Evolutionary conservation across 2,113 vertebrate genomes (phyloP), one percentile per base, ranked within the genome.

Genomic region (Aegotheles bennettii): DNA sequence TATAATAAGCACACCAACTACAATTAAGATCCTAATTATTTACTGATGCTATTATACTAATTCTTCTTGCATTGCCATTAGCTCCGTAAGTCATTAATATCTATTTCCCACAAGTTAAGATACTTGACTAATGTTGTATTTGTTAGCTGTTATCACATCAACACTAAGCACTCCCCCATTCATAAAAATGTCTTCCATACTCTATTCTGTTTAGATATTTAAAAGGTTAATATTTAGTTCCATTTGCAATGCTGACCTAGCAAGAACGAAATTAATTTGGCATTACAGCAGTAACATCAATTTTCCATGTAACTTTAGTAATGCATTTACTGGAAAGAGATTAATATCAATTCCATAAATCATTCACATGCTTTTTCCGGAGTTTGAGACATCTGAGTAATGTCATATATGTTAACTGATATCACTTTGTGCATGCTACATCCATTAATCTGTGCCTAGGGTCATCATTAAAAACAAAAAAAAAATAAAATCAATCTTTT

Each of bases 301-400:
- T 99, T 98, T 98, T 97, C 98, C 97, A 96, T 98, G 98, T 98
- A 99, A 98, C 98, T 98, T 98, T 98, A 97, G 98, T 98, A 99
- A 98, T 98, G 98, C 98, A 98, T 99, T 99, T 99, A 98, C 98
- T 98, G 98, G 98, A 99, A 99, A 98, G 98, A 99, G 98, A 99
- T 99, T 99, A 99, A 98, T 99, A 99, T 98, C 99, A 99, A 98
- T 99, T 99, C 98, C 98, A 99, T 99, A 99, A 99, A 99, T 99
- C 99, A 99, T 99, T 99, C 98, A 99, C 98, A 95, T 98, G 98
- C 98, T 98, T 98, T 95, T 98, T 98, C 98, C 97, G 96, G 98
- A 98, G 97, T 97, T 96, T 95, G 97, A 98, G 97, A 98, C 98
- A 98, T 97, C 97, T 97, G 96, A 98, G 97, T 98, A 98, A 98